Evolutionary conservation across 2,888 invertebrate species (phyloP).

Genomic region (Machimus atricapillus): DNA sequence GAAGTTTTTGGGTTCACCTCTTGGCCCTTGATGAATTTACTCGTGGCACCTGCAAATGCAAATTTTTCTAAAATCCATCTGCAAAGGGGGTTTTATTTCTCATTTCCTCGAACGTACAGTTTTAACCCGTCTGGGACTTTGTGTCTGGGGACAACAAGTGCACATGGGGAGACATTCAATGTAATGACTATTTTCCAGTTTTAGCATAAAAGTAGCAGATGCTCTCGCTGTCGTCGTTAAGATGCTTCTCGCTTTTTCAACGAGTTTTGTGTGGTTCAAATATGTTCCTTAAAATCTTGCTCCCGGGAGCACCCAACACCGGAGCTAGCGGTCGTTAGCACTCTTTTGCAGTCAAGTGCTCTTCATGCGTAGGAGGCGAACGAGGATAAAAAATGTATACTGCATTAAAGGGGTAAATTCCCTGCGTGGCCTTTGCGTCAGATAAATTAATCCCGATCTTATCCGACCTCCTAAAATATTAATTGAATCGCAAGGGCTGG

Average conservation of each 20-base stretch:
- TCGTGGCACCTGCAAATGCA: background rate
- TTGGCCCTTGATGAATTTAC: background rate
- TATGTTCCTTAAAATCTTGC: background rate
- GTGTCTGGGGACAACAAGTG: background rate
- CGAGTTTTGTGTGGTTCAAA: background rate
- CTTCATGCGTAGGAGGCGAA: background rate
- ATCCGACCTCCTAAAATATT: background rate
- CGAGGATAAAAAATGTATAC: background rate
- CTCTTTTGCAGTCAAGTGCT: background rate
- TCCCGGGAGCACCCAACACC: background rate
- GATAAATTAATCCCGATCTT: background rate
- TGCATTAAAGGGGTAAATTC: background rate
- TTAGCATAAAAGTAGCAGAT: background rate
- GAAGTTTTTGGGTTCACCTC: background rate
- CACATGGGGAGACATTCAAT: background rate
- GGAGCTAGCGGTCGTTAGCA: background rate
- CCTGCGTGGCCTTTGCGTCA: background rate
- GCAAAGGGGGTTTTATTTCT: background rate
- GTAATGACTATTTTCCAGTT: background rate
- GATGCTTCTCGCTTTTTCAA: background rate
- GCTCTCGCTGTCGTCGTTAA: background rate
- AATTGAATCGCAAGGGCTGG: background rate
- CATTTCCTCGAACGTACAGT: background rate
- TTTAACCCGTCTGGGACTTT: background rate
- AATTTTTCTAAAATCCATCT: background rate